Evolutionary conservation across 2,888 invertebrate species (phyloP), one percentile per base, ranked within the genome.

Genomic region (Metopia argyrocephala): DNA sequence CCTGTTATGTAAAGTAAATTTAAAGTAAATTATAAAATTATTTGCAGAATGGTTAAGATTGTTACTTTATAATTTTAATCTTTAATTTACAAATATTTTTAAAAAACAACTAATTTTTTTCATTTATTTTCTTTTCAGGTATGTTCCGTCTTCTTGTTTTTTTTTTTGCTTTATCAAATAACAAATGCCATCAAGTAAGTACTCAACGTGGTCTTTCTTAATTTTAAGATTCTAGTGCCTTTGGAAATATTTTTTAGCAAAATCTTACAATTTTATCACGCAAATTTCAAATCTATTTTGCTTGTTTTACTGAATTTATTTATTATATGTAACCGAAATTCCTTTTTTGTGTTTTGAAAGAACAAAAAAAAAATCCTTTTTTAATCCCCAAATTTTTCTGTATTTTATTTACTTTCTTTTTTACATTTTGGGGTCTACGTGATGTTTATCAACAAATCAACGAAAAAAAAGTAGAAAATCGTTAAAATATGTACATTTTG

Each of bases 361-460:
- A n/a, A 31, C 0, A 38, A 38, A 38, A 38, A 9, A 9, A 38
- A 12, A 3, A 12, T 9, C 2, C 2, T 15, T 15, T 12, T 15
- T 15, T 38, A 2, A n/a, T n/a, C 38, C 38, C n/a, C 20, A 46
- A n/a, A n/a, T n/a, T n/a, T n/a, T n/a, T 56, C 18, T 23, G 15
- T 20, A 12, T 1, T 2, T 12, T 12, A 15, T 38, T 38, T 9
- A 9, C 15, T 38, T 38, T 38, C 12, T 38, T 9, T 38, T 38
- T 5, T 38, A 38, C 38, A 38, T 38, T 38, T 38, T 9, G 15
- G 38, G 45, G 50, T 27, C 25, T 81, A 81, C 81, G 81, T 81
- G 81, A 81, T 81, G 74, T 81, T 81, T 81, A 78, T 81, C 74
- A 66, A 62, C 70, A 38, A n/a, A n/a, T n/a, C n/a, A n/a, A n/a